Evolutionary conservation across 2,797 vertebrate species (phyloP).

Genomic region (Channa striata): DNA sequence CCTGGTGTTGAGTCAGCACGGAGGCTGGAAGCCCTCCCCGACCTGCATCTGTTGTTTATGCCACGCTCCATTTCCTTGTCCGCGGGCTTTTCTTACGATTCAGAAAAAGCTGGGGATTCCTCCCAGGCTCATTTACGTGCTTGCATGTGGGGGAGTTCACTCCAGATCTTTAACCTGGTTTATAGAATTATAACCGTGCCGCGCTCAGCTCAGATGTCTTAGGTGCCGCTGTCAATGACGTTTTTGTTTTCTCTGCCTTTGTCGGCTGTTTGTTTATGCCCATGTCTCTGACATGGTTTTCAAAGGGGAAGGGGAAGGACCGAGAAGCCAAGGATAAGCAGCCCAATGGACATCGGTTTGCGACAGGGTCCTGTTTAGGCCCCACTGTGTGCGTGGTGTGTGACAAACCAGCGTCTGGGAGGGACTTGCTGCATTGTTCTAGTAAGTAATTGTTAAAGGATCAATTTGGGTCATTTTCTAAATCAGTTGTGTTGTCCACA

Average conservation of each 20-base stretch:
- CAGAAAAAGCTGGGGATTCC: conserved; percentile 40
- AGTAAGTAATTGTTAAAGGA: conserved; percentile 81
- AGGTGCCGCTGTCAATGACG: not conserved
- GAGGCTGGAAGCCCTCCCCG: conserved; percentile 49
- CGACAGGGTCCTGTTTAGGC: conserved; percentile 86
- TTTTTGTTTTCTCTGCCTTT: not conserved
- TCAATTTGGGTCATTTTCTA: too few relatives aligned
- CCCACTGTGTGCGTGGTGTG: conserved; percentile 89
- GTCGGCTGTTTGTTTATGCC: conserved; percentile 37
- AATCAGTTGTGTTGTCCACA: too few relatives aligned
- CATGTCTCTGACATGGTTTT: conserved; percentile 68
- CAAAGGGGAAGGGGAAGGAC: conserved; percentile 91
- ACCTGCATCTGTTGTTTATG: conserved; percentile 61
- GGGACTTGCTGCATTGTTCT: conserved; percentile 92
- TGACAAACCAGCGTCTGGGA: conserved; percentile 89
- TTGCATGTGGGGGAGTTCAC: conserved; percentile 22
- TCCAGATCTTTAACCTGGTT: conserved; percentile 6
- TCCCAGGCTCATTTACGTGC: conserved; percentile 19
- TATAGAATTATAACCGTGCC: conserved; percentile 1
- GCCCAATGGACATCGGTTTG: conserved; percentile 89
- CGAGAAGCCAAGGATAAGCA: conserved; percentile 87
- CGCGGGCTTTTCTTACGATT: conserved; percentile 29
- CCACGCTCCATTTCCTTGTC: conserved; percentile 55
- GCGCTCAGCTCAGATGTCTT: not conserved
- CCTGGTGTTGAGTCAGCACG: conserved; percentile 60